Conservation (phyloP, 2,888 invertebrate genomes). For the Odontomyia ornata region DNA sequence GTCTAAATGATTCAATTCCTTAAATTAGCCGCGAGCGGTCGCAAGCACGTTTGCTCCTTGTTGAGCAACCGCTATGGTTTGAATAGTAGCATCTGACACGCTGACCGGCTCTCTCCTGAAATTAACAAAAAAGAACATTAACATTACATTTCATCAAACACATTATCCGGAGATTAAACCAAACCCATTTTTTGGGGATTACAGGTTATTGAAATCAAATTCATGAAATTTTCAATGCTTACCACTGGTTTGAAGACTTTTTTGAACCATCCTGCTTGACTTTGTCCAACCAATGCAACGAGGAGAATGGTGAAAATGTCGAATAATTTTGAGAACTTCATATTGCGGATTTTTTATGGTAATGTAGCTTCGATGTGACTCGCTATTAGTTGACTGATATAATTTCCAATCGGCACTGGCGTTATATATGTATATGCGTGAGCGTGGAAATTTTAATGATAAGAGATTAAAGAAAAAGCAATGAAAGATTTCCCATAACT, state of each 20-base stretch:
- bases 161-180: too few species aligned
- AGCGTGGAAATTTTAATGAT: too few species aligned
- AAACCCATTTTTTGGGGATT: neutral
- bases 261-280: constrained; percentile 19
- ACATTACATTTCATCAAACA: too few species aligned
- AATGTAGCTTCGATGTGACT: too few species aligned
- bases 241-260: constrained; percentile 32
- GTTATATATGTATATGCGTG: too few species aligned
- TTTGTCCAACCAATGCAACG: constrained; percentile 14
- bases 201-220: too few species aligned
- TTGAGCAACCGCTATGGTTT: constrained; percentile 30
- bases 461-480: too few species aligned
- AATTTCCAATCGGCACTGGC: too few species aligned
- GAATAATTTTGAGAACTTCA: constrained; percentile 39
- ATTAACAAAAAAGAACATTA: neutral
- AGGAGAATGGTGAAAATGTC: constrained; percentile 27
- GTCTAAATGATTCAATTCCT: neutral
- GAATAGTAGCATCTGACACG: constrained; percentile 28
- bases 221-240: neutral
- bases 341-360: neutral
- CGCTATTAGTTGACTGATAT: too few species aligned
- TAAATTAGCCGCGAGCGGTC: constrained; percentile 10
- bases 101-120: constrained; percentile 36
- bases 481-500: too few species aligned
- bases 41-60: constrained; percentile 39